These are phyloP conservation scores for Aphelocoma californica DNA, from an alignment of 2,797 vertebrate genomes.

Conservation along the genomic window DNA sequence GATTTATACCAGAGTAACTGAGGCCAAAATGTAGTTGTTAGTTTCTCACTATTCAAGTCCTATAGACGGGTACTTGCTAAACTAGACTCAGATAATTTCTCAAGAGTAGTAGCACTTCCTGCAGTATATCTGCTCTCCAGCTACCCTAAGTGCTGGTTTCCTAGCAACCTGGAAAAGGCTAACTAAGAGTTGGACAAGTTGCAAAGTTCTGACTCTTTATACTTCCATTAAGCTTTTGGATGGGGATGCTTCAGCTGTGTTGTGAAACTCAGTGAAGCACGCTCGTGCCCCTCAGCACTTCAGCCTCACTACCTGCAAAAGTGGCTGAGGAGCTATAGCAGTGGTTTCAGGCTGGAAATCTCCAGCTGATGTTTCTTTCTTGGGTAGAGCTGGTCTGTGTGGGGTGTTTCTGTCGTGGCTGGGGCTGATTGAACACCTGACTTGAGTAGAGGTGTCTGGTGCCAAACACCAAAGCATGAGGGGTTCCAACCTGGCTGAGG, in stretches of 20 bases:
- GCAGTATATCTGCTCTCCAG: neutral
- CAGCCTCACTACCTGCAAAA: neutral
- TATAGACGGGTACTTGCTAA: neutral
- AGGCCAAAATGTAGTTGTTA: neutral
- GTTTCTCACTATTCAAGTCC: neutral
- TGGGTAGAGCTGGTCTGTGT: fast-evolving
- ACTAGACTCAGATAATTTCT: neutral
- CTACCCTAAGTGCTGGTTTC: neutral
- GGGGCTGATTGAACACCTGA: neutral
- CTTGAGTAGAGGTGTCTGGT: neutral
- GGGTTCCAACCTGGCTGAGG: neutral
- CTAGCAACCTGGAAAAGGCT: neutral
- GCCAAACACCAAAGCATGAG: neutral
- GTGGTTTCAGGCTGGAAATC: neutral
- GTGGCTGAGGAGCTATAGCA: neutral
- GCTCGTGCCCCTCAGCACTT: neutral
- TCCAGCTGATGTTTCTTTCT: neutral
- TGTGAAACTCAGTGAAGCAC: neutral
- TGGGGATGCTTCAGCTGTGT: neutral
- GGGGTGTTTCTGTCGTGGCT: neutral
- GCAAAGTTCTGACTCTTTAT: neutral
- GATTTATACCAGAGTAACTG: neutral
- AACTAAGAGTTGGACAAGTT: neutral
- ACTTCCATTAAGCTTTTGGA: neutral
- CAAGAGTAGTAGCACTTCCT: neutral